A percentile compares a stretch with the other conserved stretches of the same genome.
phyloP scores from a whole-genome alignment of 2,113 vertebrate species.

The Myrmecophaga tridactyla region DNA sequence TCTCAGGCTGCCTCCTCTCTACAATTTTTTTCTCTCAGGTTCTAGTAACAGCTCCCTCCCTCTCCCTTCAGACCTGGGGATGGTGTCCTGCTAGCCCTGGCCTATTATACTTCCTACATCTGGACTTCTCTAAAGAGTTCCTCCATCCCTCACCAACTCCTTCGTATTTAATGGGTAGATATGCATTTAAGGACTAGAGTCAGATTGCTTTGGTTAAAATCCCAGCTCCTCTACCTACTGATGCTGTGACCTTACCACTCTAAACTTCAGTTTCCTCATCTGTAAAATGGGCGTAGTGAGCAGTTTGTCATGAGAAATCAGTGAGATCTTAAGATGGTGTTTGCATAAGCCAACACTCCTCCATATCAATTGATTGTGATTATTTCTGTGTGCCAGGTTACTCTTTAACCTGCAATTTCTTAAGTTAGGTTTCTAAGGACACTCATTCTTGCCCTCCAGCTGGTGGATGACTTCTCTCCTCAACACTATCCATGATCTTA shows the following conservation, averaged over 20 bases:
- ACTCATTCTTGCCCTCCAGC: not conserved
- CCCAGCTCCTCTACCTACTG: not conserved
- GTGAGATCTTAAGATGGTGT: not conserved
- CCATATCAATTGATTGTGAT: not conserved
- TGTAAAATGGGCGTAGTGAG: not conserved
- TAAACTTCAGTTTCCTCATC: not conserved
- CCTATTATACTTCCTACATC: not conserved
- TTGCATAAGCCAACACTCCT: not conserved
- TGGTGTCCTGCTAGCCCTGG: no score
- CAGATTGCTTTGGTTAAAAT: not conserved
- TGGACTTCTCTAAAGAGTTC: not conserved
- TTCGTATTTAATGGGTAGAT: not conserved
- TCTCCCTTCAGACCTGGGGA: fast-evolving
- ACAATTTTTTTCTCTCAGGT: not conserved
- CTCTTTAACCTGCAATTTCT: not conserved
- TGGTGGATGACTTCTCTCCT: not conserved
- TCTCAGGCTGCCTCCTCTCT: not conserved
- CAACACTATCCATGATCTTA: not conserved
- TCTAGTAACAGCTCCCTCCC: no score
- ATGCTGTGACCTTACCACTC: not conserved
- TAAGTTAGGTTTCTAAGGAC: not conserved
- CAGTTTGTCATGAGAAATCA: not conserved
- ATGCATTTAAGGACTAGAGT: not conserved
- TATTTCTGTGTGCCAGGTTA: not conserved
- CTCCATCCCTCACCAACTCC: no score